phyloP scores from a whole-genome alignment of 1,140 invertebrate genomes.

The Sycobia sp. region DNA sequence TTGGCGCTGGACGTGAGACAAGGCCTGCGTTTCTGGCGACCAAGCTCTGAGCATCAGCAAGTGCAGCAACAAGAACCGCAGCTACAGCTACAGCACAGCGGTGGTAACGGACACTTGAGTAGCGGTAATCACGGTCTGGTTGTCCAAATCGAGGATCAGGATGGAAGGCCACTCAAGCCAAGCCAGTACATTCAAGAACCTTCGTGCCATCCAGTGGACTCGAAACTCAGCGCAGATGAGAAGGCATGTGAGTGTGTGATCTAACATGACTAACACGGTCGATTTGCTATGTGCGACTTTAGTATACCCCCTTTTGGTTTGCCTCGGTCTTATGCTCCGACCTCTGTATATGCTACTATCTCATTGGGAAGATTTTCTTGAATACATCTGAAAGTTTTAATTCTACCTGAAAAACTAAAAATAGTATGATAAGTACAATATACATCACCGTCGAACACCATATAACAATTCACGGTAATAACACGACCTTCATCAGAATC shows the following conservation, averaged over 20 bases:
- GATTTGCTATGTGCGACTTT: conserved; percentile 37
- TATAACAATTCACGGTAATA: no score
- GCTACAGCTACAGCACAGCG: no score
- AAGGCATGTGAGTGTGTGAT: conserved; percentile 63
- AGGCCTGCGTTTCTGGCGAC: conserved; percentile 51
- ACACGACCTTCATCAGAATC: no score
- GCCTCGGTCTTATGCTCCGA: not conserved
- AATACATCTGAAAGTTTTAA: no score
- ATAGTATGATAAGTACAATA: no score
- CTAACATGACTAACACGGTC: conserved; percentile 59
- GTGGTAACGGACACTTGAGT: conserved; percentile 42
- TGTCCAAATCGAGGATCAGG: conserved; percentile 69
- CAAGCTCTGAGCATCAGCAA: conserved; percentile 34
- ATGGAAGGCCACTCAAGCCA: conserved; percentile 63
- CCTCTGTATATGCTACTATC: no score
- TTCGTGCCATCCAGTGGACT: conserved; percentile 48
- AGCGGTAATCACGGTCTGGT: conserved; percentile 66
- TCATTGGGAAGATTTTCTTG: no score
- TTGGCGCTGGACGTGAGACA: conserved; percentile 53
- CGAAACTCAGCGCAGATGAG: conserved; percentile 49
- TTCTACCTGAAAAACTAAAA: no score
- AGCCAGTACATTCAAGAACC: conserved; percentile 62
- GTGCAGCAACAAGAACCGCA: no score
- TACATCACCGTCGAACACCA: no score
- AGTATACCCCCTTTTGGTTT: not conserved